A percentile compares a stretch with the other conserved stretches of the same genome.
Evolutionary conservation across 1,140 invertebrate species (phyloP).

Genomic region (Hylyphantes graminicola): DNA sequence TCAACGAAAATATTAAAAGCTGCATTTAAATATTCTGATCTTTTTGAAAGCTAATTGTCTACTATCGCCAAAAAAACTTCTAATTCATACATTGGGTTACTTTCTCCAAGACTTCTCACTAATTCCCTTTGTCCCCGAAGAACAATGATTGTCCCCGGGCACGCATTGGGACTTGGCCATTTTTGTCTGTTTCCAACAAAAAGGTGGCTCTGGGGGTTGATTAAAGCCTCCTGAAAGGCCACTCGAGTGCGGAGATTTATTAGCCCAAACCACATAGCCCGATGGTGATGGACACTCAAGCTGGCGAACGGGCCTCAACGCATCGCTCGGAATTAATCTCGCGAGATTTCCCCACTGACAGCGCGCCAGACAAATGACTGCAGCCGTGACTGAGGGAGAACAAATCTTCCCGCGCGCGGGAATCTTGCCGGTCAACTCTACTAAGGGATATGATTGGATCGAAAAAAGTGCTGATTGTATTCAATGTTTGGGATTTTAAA

Average conservation of each 20-base stretch:
- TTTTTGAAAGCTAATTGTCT: no score
- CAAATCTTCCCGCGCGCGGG: conserved; percentile 38
- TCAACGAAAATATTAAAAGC: no score
- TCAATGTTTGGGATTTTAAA: no score
- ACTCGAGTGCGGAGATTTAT: conserved; percentile 43
- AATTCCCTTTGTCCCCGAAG: no score
- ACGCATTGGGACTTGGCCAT: background rate
- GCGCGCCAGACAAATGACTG: conserved; percentile 47
- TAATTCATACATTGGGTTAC: no score
- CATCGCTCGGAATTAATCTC: conserved; percentile 48
- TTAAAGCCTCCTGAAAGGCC: conserved; percentile 25
- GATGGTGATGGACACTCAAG: conserved; percentile 53
- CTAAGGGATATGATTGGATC: no score
- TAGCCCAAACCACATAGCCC: conserved; percentile 43
- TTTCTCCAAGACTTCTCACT: no score
- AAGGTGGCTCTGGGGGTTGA: background rate
- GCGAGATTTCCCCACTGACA: conserved; percentile 49
- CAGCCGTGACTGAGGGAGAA: conserved; percentile 50
- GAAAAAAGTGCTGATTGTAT: no score
- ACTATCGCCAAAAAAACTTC: no score
- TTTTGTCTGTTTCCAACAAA: conserved; percentile 11
- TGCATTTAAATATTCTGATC: no score
- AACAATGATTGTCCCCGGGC: no score
- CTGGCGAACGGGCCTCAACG: conserved; percentile 32
- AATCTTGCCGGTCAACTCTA: background rate